These are phyloP conservation scores for Hirudo medicinalis DNA, from an alignment of 1,140 invertebrate species.

Conservation along the genomic window DNA sequence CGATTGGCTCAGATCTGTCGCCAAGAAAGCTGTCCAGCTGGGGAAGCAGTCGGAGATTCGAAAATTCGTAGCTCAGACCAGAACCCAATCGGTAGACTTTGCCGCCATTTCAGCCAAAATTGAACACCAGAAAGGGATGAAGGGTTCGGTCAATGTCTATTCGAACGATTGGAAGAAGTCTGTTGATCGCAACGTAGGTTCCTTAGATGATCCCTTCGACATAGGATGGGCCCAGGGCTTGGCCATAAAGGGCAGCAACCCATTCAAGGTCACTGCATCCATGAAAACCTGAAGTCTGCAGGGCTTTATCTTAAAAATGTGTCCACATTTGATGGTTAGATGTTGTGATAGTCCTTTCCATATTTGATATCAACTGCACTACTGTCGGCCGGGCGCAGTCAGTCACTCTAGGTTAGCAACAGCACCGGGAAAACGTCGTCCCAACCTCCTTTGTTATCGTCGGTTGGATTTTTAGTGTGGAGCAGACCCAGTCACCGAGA, in stretches of 20 bases:
- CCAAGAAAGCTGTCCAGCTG: neutral
- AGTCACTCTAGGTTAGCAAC: no score
- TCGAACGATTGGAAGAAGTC: constrained; percentile 2
- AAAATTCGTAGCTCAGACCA: neutral
- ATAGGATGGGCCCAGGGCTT: neutral
- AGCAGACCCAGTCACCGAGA: no score
- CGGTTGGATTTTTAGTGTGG: no score
- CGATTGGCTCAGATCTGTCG: neutral
- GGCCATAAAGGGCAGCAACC: constrained; percentile 7
- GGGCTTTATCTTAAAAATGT: no score
- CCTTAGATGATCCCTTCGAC: neutral
- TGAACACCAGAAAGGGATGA: neutral
- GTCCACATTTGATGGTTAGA: no score
- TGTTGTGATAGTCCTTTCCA: no score
- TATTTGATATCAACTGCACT: no score
- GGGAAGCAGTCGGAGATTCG: neutral
- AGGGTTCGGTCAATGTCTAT: neutral
- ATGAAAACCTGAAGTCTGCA: no score
- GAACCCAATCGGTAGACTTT: constrained; percentile 5
- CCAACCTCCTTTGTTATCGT: no score
- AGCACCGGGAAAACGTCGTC: no score
- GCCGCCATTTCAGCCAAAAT: neutral
- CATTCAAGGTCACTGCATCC: neutral
- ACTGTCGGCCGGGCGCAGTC: no score
- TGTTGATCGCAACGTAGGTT: neutral